Evolutionary conservation across 2,113 vertebrate genomes (phyloP), one percentile per base, ranked within the genome.

Genomic region (Euleptes europaea): DNA sequence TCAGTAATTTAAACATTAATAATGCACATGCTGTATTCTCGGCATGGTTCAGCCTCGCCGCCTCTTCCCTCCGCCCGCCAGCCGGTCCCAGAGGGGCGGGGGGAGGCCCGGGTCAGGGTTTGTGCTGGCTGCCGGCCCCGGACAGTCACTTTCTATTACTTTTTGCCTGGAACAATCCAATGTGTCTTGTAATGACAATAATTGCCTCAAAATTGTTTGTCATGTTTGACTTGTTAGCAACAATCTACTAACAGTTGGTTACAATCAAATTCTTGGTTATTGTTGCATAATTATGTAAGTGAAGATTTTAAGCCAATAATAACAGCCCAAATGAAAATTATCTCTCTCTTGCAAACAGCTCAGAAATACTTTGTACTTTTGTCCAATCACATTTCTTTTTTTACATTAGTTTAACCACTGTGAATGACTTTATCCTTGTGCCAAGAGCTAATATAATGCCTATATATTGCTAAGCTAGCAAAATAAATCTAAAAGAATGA

Each of bases 191-290:
- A 93, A 94, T 94, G 92, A 91, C 91, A 94, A 90, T 93, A 94
- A 92, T 94, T 94, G 91, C 91, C 84, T 92, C 91, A 92, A 86
- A 95, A 93, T 93, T 93, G 88, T 95, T 94, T 94, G 87, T 92
- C 91, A 77, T 94, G 94, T 94, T 93, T 92, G 90, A 83, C 94
- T 92, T 93, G 94, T 93, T 94, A 94, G 90, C 89, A 92, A 72
- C 92, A 92, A 94, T 88, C 89, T 94, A 92, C 86, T 92, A 90
- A 89, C 91, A 91, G 91, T 92, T 94, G 90, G 91, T 90, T 90
- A 86, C 91, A 93, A 91, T 91, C 93, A 92, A 90, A 80, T 92
- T 93, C 91, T 94, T 76, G 8, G 90, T 91, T 94, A 86, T 92
- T 93, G 75, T 88, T 93, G 88, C 35, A 1, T 92, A 90, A 92